Percentiles rank a stretch among this genome's conserved stretches.
These are phyloP conservation scores for Homarus americanus DNA, from an alignment of 1,140 invertebrate genomes.

Conservation along the genomic window DNA sequence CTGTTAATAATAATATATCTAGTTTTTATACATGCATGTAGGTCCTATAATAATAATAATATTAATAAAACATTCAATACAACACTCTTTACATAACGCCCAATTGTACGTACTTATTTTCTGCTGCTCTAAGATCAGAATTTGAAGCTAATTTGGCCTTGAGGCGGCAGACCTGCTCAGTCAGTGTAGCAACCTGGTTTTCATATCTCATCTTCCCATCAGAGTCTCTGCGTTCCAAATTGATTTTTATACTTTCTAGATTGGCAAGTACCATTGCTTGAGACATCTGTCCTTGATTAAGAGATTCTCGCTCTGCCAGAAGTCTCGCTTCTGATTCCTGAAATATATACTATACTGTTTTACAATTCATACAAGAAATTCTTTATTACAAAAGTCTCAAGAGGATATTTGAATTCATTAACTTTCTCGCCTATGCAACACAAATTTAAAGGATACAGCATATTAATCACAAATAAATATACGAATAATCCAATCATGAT, in stretches of 20 bases:
- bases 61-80: not conserved
- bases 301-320: constrained; percentile 43
- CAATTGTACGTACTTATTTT: constrained; percentile 34
- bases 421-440: too few relatives aligned
- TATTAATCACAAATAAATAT: not conserved
- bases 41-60: too few relatives aligned
- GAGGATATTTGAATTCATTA: too few relatives aligned
- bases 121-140: constrained; percentile 40
- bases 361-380: too few relatives aligned
- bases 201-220: constrained; percentile 50
- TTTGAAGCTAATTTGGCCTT: constrained; percentile 57
- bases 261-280: constrained; percentile 65
- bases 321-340: constrained; percentile 59
- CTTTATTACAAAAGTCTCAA: too few relatives aligned
- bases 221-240: constrained; percentile 53
- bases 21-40: too few relatives aligned
- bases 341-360: too few relatives aligned
- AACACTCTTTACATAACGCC: not conserved
- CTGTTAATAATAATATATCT: too few relatives aligned
- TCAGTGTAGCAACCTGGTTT: constrained; percentile 43
- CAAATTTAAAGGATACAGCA: not conserved
- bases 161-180: constrained; percentile 30
- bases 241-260: constrained; percentile 59
- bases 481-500: not conserved
- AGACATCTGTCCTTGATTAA: constrained; percentile 28